Conservation (phyloP, 2,113 vertebrate genomes). For the Pelmatolapia mariae region DNA sequence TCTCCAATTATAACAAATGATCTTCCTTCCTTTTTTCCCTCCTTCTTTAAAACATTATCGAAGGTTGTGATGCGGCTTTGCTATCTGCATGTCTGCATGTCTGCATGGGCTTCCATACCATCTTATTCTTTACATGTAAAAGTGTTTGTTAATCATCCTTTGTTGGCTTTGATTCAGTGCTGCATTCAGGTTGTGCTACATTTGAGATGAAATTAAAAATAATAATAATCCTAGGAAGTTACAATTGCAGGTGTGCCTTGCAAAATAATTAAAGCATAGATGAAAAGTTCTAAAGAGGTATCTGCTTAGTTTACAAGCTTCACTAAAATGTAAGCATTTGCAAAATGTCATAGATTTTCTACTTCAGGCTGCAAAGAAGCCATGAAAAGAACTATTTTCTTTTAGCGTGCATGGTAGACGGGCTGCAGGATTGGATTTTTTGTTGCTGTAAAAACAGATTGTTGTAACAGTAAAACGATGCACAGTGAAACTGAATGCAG, state of each 20-base stretch:
- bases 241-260: fast-evolving
- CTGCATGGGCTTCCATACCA: background rate
- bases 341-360: background rate
- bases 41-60: background rate
- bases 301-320: background rate
- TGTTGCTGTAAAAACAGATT: background rate
- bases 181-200: background rate
- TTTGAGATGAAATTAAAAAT: background rate
- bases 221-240: background rate
- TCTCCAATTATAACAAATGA: background rate
- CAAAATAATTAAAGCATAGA: background rate
- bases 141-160: background rate
- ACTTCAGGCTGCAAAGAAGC: background rate
- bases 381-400: background rate
- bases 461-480: background rate
- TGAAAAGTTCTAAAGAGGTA: background rate
- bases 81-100: background rate
- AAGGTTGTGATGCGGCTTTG: background rate
- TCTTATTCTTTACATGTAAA: background rate
- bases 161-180: background rate
- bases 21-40: background rate
- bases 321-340: background rate
- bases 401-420: background rate
- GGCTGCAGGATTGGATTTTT: background rate
- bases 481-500: background rate